A percentile compares a stretch with the other conserved stretches of the same genome.
Evolutionary conservation across 2,113 vertebrate species (phyloP).

Genomic region (Delphinapterus leucas): DNA sequence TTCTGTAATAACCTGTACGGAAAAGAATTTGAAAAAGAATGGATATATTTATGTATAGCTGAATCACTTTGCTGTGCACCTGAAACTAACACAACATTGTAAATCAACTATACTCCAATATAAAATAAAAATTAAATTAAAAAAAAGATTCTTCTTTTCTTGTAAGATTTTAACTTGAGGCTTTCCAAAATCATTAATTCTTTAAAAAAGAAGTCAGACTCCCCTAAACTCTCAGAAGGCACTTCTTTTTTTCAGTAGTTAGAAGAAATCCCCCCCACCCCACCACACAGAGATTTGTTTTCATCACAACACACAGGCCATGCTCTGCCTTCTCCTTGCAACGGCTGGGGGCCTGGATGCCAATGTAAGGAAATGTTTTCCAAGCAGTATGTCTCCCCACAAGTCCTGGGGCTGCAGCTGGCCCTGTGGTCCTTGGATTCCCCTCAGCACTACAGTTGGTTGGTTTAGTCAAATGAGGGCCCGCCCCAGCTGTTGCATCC

Average conservation of each 20-base stretch:
- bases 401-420: slow-evolving; percentile 66
- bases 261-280: not conserved
- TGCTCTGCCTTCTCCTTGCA: slow-evolving; percentile 53
- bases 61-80: not conserved
- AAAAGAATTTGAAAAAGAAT: not conserved
- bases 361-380: slow-evolving; percentile 66
- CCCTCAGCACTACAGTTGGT: slow-evolving; percentile 69
- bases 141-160: not conserved
- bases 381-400: slow-evolving; percentile 75
- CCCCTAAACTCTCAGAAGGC: slow-evolving; percentile 26
- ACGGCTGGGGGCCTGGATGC: slow-evolving; percentile 72
- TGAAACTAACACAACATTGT: not conserved
- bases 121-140: not conserved
- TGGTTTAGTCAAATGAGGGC: slow-evolving; percentile 48
- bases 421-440: slow-evolving; percentile 51
- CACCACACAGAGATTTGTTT: slow-evolving; percentile 49
- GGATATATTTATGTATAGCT: not conserved
- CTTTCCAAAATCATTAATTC: not conserved
- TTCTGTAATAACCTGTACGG: not conserved
- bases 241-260: slow-evolving; percentile 60
- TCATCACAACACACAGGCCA: slow-evolving; percentile 43
- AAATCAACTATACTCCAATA: not conserved
- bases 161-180: not conserved
- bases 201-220: not conserved
- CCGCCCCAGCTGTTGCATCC: slow-evolving; percentile 7